Evolutionary conservation across 2,888 invertebrate species (phyloP).

Genomic region (Ormyrus nitidulus): DNA sequence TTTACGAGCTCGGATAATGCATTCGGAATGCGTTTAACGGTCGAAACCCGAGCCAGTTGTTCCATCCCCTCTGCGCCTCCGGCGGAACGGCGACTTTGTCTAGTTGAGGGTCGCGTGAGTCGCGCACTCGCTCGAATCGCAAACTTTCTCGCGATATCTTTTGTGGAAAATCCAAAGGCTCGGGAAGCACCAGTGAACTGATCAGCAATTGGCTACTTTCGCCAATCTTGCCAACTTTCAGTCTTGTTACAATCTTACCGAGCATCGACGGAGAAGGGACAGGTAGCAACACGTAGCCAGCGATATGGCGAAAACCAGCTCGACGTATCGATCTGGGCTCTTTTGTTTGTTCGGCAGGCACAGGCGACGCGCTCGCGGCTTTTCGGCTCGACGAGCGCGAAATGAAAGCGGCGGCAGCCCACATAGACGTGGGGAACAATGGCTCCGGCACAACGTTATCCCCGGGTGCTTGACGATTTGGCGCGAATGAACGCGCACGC

Average conservation of each 20-base stretch:
- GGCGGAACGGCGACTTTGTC: conserved; percentile 61
- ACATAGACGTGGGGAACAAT: conserved; percentile 61
- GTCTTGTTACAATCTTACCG: no score
- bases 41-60: conserved; percentile 58
- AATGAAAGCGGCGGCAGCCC: conserved; percentile 63
- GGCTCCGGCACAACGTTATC: conserved; percentile 61
- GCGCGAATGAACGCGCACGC: conserved; percentile 58
- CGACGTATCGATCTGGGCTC: conserved; percentile 46
- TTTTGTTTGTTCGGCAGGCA: conserved; percentile 63
- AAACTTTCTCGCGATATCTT: conserved; percentile 53
- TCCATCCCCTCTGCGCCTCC: conserved; percentile 56
- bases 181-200: conserved; percentile 36
- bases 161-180: conserved; percentile 45
- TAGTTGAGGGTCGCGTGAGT: conserved; percentile 40
- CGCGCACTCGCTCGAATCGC: conserved; percentile 13
- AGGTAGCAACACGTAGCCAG: no score
- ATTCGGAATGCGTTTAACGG: conserved; percentile 72
- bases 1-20: conserved; percentile 71
- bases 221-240: no score
- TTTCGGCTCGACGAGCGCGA: conserved; percentile 64
- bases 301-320: not conserved
- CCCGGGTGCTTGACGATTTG: conserved; percentile 62
- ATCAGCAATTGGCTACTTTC: conserved; percentile 25
- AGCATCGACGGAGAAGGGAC: no score
- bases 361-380: conserved; percentile 61